Evolutionary conservation across 2,888 invertebrate species (phyloP).

Genomic region (Panopea generosa): DNA sequence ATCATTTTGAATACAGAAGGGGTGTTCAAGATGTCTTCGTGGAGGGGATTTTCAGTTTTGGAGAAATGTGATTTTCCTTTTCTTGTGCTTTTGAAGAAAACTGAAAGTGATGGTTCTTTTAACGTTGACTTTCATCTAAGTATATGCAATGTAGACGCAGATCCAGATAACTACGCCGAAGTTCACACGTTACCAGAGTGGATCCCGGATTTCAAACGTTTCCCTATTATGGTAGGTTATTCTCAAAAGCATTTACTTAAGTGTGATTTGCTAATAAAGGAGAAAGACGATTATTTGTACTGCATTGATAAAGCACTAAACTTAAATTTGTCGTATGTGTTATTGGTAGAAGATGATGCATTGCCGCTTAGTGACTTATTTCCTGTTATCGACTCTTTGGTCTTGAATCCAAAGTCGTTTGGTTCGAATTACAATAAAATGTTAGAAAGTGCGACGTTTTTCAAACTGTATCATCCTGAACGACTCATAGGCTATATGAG

Average conservation of each 20-base stretch:
- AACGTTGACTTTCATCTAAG: constrained; percentile 57
- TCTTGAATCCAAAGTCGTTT: constrained; percentile 5
- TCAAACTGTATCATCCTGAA: constrained; percentile 83
- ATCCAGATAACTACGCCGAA: constrained; percentile 72
- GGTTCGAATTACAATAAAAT: not conserved
- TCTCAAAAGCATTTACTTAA: constrained; percentile 4
- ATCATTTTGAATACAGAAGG: not conserved
- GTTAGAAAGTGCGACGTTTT: constrained; percentile 59
- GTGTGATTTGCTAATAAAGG: constrained; percentile 75
- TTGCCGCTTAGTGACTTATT: constrained; percentile 76
- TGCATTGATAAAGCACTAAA: constrained; percentile 76
- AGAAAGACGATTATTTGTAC: constrained; percentile 81
- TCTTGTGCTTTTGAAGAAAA: constrained; percentile 53
- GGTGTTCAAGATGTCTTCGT: constrained; percentile 8
- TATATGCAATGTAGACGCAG: constrained; percentile 78
- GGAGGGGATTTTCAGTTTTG: not conserved
- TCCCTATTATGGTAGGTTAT: constrained; percentile 25
- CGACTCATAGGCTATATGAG: constrained; percentile 77
- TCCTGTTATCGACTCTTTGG: constrained; percentile 58
- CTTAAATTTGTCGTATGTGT: constrained; percentile 68
- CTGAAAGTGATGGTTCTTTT: not conserved
- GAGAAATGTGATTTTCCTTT: constrained; percentile 41
- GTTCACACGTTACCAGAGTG: constrained; percentile 57
- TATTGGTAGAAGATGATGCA: constrained; percentile 83
- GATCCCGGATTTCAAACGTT: constrained; percentile 69